Evolutionary conservation across 2,797 vertebrate genomes (phyloP).

Genomic region (Holocentrus rufus): DNA sequence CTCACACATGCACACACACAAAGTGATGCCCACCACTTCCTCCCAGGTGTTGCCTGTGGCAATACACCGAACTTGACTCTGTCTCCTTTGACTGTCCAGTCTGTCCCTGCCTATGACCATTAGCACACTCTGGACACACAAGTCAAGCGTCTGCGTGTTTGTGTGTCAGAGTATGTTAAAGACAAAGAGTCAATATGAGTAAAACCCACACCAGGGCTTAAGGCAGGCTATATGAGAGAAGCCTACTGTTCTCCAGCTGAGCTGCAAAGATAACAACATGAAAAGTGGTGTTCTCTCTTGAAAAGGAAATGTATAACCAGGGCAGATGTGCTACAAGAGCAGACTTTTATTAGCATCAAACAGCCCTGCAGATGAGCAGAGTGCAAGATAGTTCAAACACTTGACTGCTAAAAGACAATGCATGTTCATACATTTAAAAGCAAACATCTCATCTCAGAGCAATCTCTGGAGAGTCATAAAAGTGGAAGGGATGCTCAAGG

Average conservation of each 20-base stretch:
- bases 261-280: constrained; percentile 8
- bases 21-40: constrained; percentile 25
- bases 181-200: not conserved
- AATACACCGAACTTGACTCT: constrained; percentile 57
- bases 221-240: constrained; percentile 21
- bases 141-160: constrained; percentile 11
- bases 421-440: constrained; percentile 63
- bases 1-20: constrained; percentile 1
- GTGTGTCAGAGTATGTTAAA: not conserved
- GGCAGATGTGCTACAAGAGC: constrained; percentile 36
- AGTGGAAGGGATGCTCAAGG: constrained; percentile 5
- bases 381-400: constrained; percentile 53
- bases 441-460: constrained; percentile 49
- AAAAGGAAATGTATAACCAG: constrained; percentile 44
- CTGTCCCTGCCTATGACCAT: constrained; percentile 49
- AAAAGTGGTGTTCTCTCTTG: constrained; percentile 18
- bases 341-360: constrained; percentile 56
- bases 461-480: constrained; percentile 54
- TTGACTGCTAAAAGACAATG: constrained; percentile 38
- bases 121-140: constrained; percentile 33
- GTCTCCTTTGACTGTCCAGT: constrained; percentile 56
- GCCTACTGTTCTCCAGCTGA: constrained; percentile 28
- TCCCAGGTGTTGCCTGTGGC: constrained; percentile 65
- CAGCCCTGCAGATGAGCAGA: constrained; percentile 38
- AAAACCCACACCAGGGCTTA: constrained; percentile 9